These are phyloP conservation scores for Panagrolaimus sp. DNA, from an alignment of 1,140 invertebrate species.

Conservation along the genomic window DNA sequence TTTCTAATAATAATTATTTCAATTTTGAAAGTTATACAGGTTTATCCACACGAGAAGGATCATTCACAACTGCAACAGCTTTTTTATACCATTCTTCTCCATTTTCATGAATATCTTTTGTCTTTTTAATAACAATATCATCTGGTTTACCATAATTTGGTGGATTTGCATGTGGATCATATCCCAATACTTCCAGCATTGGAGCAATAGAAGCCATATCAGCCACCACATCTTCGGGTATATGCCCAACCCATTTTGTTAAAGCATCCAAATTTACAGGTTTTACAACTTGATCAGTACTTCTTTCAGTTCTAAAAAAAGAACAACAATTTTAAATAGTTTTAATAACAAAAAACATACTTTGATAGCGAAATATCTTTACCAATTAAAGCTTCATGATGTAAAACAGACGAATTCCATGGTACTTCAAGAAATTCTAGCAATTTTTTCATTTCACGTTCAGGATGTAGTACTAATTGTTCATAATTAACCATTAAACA, in stretches of 20 bases:
- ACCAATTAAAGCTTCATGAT: constrained; percentile 94
- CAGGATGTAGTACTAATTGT: constrained; percentile 87
- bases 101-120: constrained; percentile 63
- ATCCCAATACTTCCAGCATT: constrained; percentile 49
- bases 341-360: constrained; percentile 65
- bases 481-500: constrained; percentile 93
- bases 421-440: constrained; percentile 82
- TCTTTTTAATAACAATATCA: constrained; percentile 75
- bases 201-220: constrained; percentile 53
- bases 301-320: constrained; percentile 79
- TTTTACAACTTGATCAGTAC: constrained; percentile 96
- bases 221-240: constrained; percentile 79
- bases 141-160: constrained; percentile 84
- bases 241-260: constrained; percentile 87
- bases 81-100: constrained; percentile 59
- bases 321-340: neutral
- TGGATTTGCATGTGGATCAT: constrained; percentile 68
- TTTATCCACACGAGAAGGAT: constrained; percentile 28
- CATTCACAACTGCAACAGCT: constrained; percentile 41
- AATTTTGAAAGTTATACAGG: constrained; percentile 9
- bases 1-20: neutral
- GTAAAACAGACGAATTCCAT: constrained; percentile 90
- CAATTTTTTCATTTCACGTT: constrained; percentile 79
- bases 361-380: constrained; percentile 79
- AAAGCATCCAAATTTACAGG: constrained; percentile 92